Evolutionary conservation across 2,888 invertebrate genomes (phyloP).

Genomic region (Carpatolechia fugitivella): DNA sequence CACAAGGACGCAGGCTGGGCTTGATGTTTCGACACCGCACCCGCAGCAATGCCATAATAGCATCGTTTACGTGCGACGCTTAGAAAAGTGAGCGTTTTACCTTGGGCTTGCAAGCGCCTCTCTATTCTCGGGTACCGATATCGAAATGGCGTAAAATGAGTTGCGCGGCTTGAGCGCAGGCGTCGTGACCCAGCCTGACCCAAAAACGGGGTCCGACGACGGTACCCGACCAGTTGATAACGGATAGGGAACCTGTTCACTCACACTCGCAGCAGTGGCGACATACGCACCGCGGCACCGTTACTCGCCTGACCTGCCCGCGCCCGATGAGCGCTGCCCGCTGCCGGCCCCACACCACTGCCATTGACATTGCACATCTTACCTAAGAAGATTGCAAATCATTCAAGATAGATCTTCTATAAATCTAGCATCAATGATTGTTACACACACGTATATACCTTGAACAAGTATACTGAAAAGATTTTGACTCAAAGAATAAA

Average conservation of each 20-base stretch:
- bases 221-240: slow-evolving; percentile 65
- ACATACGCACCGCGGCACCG: slow-evolving; percentile 46
- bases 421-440: no score
- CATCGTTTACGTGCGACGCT: slow-evolving; percentile 67
- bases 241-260: slow-evolving; percentile 68
- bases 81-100: slow-evolving; percentile 75
- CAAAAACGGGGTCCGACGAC: slow-evolving; percentile 67
- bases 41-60: slow-evolving; percentile 62
- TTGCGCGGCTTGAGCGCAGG: slow-evolving; percentile 62
- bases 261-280: slow-evolving; percentile 38
- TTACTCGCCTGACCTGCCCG: slow-evolving; percentile 34
- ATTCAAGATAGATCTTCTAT: no score
- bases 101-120: slow-evolving; percentile 67
- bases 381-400: background rate
- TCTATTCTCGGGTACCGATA: slow-evolving; percentile 60
- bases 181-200: slow-evolving; percentile 77
- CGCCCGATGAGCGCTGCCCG: slow-evolving; percentile 22
- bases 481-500: background rate
- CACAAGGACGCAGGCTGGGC: slow-evolving; percentile 60
- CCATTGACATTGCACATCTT: slow-evolving; percentile 31
- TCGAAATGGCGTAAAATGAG: slow-evolving; percentile 61
- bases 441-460: no score
- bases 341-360: slow-evolving; percentile 11
- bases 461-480: background rate
- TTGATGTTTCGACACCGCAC: slow-evolving; percentile 59